A percentile compares a stretch with the other conserved stretches of the same genome.
phyloP scores from a whole-genome alignment of 2,888 invertebrate species.

The Chromoteleia sp. region DNA sequence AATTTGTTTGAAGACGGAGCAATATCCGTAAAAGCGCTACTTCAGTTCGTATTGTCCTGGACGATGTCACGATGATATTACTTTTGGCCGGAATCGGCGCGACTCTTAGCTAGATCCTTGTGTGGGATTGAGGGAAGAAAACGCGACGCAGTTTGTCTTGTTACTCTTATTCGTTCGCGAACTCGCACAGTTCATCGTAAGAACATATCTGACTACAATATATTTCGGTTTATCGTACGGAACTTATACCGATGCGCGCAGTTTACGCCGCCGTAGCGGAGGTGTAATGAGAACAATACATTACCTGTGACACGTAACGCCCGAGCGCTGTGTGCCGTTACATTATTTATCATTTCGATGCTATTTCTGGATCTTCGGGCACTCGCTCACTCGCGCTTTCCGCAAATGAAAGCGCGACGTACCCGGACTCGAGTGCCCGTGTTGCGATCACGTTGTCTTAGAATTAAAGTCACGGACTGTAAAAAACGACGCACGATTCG shows the following conservation, averaged over 20 bases:
- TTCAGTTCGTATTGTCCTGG: constrained; percentile 60
- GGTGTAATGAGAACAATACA: constrained; percentile 77
- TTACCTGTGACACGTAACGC: constrained; percentile 77
- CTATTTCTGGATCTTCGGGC: constrained; percentile 74
- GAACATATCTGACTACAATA: constrained; percentile 59
- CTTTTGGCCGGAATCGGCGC: constrained; percentile 54
- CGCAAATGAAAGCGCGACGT: constrained; percentile 40
- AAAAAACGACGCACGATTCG: constrained; percentile 8
- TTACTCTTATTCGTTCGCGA: constrained; percentile 42
- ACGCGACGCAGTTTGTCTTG: constrained; percentile 43
- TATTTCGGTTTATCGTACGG: constrained; percentile 55
- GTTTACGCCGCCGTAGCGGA: constrained; percentile 47
- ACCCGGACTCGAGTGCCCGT: constrained; percentile 11
- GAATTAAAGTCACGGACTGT: constrained; percentile 10
- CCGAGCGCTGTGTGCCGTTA: constrained; percentile 73
- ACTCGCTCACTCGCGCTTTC: constrained; percentile 40
- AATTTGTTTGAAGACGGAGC: constrained; percentile 66
- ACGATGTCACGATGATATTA: constrained; percentile 66
- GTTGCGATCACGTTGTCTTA: constrained; percentile 1
- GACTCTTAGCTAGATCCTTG: constrained; percentile 47
- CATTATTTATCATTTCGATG: constrained; percentile 77
- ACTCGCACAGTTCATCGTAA: constrained; percentile 50
- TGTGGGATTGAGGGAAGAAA: constrained; percentile 53
- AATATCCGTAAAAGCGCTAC: constrained; percentile 66
- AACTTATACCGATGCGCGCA: constrained; percentile 46